Conservation (phyloP, 2,888 invertebrate species). For the Troides oblongomaculatus region DNA sequence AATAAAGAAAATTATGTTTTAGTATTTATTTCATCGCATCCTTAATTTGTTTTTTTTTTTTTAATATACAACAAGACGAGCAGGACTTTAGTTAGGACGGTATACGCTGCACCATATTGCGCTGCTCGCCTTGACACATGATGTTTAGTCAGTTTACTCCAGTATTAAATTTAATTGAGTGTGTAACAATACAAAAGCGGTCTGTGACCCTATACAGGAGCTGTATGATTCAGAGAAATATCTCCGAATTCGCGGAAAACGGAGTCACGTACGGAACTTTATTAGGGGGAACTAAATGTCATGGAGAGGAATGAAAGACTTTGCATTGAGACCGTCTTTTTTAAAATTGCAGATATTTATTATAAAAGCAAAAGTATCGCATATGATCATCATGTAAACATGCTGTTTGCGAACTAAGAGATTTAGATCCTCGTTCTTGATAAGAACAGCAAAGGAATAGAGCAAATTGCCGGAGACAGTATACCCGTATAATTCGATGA, state of each 20-base stretch:
- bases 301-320: background rate
- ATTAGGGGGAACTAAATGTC: background rate
- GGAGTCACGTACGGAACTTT: conserved; percentile 3
- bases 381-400: no score
- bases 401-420: no score
- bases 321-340: background rate
- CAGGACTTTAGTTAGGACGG: no score
- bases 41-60: no score
- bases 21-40: no score
- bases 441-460: no score
- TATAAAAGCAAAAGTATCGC: background rate
- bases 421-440: no score
- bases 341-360: background rate
- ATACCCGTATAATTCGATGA: no score
- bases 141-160: background rate
- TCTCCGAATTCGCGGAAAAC: conserved; percentile 10
- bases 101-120: no score
- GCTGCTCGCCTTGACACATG: background rate
- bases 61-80: no score
- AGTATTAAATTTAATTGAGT: background rate
- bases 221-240: conserved; percentile 17
- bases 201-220: conserved; percentile 8
- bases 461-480: no score
- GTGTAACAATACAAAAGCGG: conserved; percentile 2
- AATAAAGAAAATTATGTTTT: no score